Evolutionary conservation across 2,888 invertebrate genomes (phyloP), one percentile per base, ranked within the genome.

Genomic region (Lissocephala sabroskyi): DNA sequence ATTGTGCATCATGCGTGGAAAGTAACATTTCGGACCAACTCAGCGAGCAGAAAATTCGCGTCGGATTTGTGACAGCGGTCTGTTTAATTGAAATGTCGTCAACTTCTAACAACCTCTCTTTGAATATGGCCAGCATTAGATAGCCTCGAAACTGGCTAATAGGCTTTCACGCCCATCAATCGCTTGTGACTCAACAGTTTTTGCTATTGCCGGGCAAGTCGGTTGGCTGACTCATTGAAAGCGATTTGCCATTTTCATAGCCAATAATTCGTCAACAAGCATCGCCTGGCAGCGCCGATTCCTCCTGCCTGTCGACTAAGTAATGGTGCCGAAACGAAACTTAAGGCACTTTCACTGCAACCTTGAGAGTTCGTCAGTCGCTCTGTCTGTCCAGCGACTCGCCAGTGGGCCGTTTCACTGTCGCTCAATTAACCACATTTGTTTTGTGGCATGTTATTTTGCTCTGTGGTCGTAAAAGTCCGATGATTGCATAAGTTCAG

Each of bases 341-440:
- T 64, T 66, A 77, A 71, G 74, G 77, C 78, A 77, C 71, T 71
- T 71, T 71, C 71, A 77, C 71, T 77, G 78, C 78, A 77, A 71
- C 71, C 71, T 71, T 71, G 71, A 77, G 62, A 55, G 43, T 50
- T 37, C 41, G 32, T 49, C 11, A 13, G 2, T 5, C 30, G 29
- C 11, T 29, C 10, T 30, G 17, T 41, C 29, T 32, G 16, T 26
- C 41, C 26, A 14, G 23, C 41, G 28, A 10, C n/a, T 28, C 10
- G 16, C 13, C 11, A 28, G 9, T 36, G 14, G 13, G n/a, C 37
- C 7, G 3, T 23, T n/a, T n/a, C n/a, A 49, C 55, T 48, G 47
- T 17, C 49, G 60, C 42, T 56, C 77, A 77, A 74, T 71, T 71
- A 71, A 76, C 58, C 65, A 41, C 70, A 65, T 73, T 73, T 63